A percentile compares a stretch with the other conserved stretches of the same genome.
Evolutionary conservation across 2,113 vertebrate species (phyloP).

Genomic region (Hyaena hyaena): DNA sequence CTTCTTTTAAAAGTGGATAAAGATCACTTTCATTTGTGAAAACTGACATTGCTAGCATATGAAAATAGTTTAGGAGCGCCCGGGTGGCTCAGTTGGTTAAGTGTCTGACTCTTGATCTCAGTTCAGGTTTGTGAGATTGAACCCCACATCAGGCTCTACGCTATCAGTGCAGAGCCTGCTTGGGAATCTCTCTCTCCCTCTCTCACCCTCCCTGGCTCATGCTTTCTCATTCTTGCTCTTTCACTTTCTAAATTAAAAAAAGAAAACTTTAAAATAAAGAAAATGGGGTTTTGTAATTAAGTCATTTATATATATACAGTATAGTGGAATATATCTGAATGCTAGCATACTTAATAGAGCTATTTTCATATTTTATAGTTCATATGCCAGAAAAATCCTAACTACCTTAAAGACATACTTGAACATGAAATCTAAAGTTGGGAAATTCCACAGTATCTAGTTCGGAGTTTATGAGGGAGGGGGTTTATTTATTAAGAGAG

Average conservation of each 20-base stretch:
- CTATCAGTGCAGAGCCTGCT: no score
- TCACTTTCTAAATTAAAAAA: no score
- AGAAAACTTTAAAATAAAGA: not conserved
- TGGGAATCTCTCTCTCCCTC: no score
- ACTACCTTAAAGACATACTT: not conserved
- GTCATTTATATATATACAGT: not conserved
- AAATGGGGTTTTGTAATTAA: not conserved
- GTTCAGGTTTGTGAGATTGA: no score
- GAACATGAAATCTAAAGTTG: not conserved
- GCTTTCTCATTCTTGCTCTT: no score
- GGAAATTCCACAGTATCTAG: not conserved
- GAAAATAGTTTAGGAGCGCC: not conserved
- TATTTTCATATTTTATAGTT: not conserved
- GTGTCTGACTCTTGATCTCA: no score
- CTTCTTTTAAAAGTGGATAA: slow-evolving; percentile 33
- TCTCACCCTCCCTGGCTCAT: no score
- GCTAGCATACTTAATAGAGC: not conserved
- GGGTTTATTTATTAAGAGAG: not conserved
- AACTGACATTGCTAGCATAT: not conserved
- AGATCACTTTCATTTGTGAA: not conserved
- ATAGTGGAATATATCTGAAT: not conserved
- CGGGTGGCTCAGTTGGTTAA: no score
- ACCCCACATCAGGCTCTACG: no score
- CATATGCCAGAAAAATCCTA: not conserved
- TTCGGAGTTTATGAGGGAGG: not conserved